Evolutionary conservation across 2,888 invertebrate species (phyloP).

Genomic region (Odontothrips loti): DNA sequence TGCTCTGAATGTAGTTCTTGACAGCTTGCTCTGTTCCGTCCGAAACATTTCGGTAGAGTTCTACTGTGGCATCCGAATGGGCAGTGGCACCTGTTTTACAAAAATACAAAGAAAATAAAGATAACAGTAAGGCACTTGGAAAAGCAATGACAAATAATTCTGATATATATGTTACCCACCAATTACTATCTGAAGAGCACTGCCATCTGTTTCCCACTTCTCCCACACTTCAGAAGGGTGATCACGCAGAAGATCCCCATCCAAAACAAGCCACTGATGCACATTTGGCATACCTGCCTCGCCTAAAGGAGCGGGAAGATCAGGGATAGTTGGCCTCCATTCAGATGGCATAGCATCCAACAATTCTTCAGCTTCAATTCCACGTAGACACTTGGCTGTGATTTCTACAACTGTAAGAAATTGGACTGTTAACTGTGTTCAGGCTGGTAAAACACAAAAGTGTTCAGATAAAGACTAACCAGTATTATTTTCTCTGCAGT

Average conservation of each 20-base stretch:
- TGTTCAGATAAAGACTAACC: constrained; percentile 28
- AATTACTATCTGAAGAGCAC: constrained; percentile 34
- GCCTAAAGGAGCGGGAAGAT: constrained; percentile 53
- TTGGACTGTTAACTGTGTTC: background rate
- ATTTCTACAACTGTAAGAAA: constrained; percentile 48
- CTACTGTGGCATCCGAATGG: constrained; percentile 64
- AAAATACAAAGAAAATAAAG: constrained; percentile 5
- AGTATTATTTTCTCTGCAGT: constrained; percentile 15
- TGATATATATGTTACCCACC: constrained; percentile 31
- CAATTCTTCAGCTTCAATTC: constrained; percentile 50
- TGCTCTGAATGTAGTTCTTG: constrained; percentile 55
- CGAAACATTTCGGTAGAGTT: constrained; percentile 46
- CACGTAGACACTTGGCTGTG: constrained; percentile 46
- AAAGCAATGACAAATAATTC: constrained; percentile 28
- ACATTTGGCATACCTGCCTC: constrained; percentile 50
- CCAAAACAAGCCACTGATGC: constrained; percentile 73
- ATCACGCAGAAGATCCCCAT: constrained; percentile 64
- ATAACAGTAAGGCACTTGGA: background rate
- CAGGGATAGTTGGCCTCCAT: constrained; percentile 59
- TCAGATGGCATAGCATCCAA: constrained; percentile 66
- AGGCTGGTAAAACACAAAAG: background rate
- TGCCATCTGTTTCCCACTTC: constrained; percentile 29
- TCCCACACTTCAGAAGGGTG: constrained; percentile 50
- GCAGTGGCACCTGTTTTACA: constrained; percentile 46
- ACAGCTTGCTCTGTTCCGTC: constrained; percentile 60